Conservation (phyloP, 2,888 invertebrate species). For the Melanostoma mellinum region DNA sequence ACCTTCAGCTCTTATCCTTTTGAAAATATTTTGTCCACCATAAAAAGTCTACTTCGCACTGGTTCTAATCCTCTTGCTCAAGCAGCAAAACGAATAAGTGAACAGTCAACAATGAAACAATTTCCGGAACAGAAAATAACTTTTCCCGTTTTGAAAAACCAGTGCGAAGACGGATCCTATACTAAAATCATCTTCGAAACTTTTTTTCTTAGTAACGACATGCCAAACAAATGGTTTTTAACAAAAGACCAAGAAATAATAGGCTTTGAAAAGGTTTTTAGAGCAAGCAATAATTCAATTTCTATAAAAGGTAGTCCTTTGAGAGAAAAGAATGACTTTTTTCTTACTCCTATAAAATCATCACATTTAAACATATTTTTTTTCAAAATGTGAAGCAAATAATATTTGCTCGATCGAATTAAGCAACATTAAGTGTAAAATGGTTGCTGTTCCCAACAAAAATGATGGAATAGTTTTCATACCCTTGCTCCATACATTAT, state of each 20-base stretch:
- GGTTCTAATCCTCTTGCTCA: neutral
- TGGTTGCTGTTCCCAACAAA: slow-evolving; percentile 4
- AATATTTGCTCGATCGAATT: no score
- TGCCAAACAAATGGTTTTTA: slow-evolving; percentile 7
- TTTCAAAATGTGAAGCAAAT: slow-evolving; percentile 7
- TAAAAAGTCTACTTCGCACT: slow-evolving; percentile 4
- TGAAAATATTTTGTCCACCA: neutral
- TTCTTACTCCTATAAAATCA: neutral
- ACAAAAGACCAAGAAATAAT: neutral
- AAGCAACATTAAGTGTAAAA: no score
- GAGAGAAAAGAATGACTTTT: neutral
- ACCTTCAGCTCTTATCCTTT: slow-evolving; percentile 6
- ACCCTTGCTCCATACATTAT: neutral
- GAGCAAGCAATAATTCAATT: neutral
- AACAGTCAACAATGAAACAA: neutral
- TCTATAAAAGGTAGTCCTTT: neutral
- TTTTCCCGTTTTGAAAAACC: neutral
- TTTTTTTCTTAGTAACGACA: neutral
- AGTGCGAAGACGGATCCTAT: neutral
- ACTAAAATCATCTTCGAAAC: neutral
- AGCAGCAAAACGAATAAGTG: slow-evolving; percentile 11
- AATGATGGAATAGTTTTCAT: slow-evolving; percentile 8
- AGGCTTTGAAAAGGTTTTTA: neutral
- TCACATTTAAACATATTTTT: slow-evolving; percentile 1
- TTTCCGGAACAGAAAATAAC: neutral